These are phyloP conservation scores for Dendrolimus punctatus DNA, from an alignment of 1,140 invertebrate genomes.

Conservation along the genomic window DNA sequence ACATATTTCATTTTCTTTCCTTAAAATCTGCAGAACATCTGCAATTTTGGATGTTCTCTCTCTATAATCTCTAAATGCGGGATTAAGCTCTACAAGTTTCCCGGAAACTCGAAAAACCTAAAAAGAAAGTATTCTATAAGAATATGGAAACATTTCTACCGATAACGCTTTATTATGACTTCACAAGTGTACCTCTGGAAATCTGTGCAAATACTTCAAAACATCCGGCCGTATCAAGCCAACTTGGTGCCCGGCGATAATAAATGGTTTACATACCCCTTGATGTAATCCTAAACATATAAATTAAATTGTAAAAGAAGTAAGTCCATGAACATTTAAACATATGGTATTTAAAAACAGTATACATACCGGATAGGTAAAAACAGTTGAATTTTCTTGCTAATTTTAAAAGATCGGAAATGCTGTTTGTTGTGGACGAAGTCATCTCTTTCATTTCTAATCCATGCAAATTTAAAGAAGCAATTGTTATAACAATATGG, in stretches of 20 bases:
- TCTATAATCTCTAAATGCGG: slow-evolving; percentile 86
- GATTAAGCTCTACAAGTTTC: slow-evolving; percentile 85
- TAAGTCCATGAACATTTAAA: not conserved
- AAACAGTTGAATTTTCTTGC: slow-evolving; percentile 90
- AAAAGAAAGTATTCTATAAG: slow-evolving; percentile 2
- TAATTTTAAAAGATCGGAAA: slow-evolving; percentile 77
- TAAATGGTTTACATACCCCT: slow-evolving; percentile 87
- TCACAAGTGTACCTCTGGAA: slow-evolving; percentile 79
- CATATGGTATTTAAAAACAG: not conserved
- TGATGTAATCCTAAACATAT: slow-evolving; percentile 77
- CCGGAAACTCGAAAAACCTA: slow-evolving; percentile 80
- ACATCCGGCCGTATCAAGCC: slow-evolving; percentile 89
- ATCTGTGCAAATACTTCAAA: slow-evolving; percentile 82
- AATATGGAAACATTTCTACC: not conserved
- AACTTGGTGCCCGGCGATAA: slow-evolving; percentile 90
- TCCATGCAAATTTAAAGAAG: slow-evolving; percentile 23
- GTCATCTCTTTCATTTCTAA: slow-evolving; percentile 62
- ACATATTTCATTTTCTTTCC: slow-evolving; percentile 75
- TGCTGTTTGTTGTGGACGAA: slow-evolving; percentile 45
- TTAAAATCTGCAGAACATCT: slow-evolving; percentile 82
- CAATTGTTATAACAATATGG: not conserved
- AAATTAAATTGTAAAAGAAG: slow-evolving; percentile 1
- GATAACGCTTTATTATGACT: not conserved
- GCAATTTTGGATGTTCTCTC: slow-evolving; percentile 86
- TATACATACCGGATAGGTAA: slow-evolving; percentile 82